These are phyloP conservation scores for Macropus fuliginosus DNA, from an alignment of 2,797 vertebrate species.

Conservation along the genomic window DNA sequence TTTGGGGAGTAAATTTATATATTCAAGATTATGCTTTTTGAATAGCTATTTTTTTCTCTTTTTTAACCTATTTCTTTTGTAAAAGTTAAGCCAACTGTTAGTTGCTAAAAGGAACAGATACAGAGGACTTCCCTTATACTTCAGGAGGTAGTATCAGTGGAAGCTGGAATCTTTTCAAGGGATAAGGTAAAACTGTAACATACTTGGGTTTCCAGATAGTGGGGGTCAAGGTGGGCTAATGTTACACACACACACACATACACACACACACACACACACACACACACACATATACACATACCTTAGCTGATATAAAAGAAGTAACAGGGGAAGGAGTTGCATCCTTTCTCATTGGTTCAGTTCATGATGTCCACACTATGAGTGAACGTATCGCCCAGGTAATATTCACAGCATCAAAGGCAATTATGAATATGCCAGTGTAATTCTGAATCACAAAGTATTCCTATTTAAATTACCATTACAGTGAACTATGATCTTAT, in stretches of 20 bases:
- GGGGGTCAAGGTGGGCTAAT: not conserved
- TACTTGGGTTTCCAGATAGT: not conserved
- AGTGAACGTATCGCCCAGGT: not conserved
- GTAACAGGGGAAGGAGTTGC: no score
- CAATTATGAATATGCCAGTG: no score
- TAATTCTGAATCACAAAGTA: no score
- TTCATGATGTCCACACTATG: not conserved
- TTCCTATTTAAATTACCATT: no score
- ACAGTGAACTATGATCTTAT: not conserved
- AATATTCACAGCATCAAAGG: no score
- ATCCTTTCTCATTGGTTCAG: not conserved
- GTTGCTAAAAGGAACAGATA: not conserved
- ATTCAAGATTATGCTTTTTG: not conserved
- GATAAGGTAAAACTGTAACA: not conserved
- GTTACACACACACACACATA: no score
- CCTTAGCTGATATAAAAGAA: not conserved
- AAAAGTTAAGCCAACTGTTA: not conserved
- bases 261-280: no score
- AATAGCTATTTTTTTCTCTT: not conserved
- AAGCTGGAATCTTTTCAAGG: not conserved
- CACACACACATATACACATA: no score
- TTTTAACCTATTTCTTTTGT: not conserved
- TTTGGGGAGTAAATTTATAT: not conserved
- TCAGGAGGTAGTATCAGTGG: not conserved
- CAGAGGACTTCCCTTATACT: not conserved